A percentile compares a stretch with the other conserved stretches of the same genome.
phyloP scores from a whole-genome alignment of 2,888 invertebrate species.

The Apocheima hispidaria region DNA sequence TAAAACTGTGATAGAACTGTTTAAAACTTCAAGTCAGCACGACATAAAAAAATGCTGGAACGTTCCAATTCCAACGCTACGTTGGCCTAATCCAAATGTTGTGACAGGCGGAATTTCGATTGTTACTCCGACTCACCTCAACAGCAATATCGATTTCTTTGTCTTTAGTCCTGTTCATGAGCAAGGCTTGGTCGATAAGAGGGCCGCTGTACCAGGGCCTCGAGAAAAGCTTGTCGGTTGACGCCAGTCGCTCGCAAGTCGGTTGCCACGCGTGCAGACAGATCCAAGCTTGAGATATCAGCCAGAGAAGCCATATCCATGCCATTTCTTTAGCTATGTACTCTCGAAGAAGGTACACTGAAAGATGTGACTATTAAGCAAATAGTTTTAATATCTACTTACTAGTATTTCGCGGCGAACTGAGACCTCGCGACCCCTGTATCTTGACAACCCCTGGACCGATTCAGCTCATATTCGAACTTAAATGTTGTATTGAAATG shows the following conservation, averaged over 20 bases:
- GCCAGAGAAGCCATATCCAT: conserved; percentile 93
- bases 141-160: conserved; percentile 82
- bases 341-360: conserved; percentile 80
- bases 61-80: too few species aligned
- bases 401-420: too few species aligned
- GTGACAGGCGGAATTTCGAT: too few species aligned
- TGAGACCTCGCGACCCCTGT: too few species aligned
- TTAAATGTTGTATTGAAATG: too few species aligned
- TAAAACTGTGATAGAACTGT: neutral
- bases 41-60: neutral
- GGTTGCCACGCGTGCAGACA: conserved; percentile 95
- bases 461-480: too few species aligned
- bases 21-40: neutral
- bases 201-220: conserved; percentile 94
- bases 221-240: conserved; percentile 93
- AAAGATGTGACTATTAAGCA: conserved; percentile 7
- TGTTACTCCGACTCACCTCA: conserved; percentile 67
- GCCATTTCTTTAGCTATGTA: conserved; percentile 87
- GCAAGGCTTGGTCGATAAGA: conserved; percentile 93
- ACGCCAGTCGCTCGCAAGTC: conserved; percentile 92
- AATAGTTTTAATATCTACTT: too few species aligned
- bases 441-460: too few species aligned
- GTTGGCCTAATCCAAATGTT: neutral
- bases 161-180: conserved; percentile 92
- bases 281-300: conserved; percentile 94